Percentiles rank a stretch among this genome's conserved stretches.
phyloP scores from a whole-genome alignment of 2,888 invertebrate species.

The Slavum lentiscoides region DNA sequence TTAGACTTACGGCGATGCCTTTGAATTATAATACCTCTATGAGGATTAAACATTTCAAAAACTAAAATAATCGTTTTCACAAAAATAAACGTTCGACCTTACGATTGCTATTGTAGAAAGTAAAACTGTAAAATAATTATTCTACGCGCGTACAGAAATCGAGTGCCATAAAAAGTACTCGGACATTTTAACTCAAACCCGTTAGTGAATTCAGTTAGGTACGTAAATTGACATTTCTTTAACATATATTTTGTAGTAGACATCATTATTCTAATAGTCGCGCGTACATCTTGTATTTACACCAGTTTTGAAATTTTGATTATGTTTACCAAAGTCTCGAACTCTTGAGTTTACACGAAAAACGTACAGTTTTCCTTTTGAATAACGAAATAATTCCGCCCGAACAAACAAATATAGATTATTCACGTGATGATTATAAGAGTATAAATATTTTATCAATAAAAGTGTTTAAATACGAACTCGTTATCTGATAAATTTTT shows the following conservation, averaged over 20 bases:
- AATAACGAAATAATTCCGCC: too few relatives aligned
- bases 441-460: too few relatives aligned
- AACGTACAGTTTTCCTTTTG: background rate
- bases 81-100: too few relatives aligned
- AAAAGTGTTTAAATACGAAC: too few relatives aligned
- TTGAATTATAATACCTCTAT: constrained; percentile 7
- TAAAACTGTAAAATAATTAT: background rate
- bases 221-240: background rate
- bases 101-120: too few relatives aligned
- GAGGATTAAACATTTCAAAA: constrained; percentile 14
- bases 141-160: background rate
- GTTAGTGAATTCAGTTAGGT: background rate
- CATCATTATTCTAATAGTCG: background rate
- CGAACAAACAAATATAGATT: background rate
- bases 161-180: background rate
- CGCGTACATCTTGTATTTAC: background rate
- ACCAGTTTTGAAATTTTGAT: background rate
- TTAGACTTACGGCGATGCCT: background rate
- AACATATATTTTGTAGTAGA: background rate
- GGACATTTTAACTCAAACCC: background rate
- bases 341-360: background rate
- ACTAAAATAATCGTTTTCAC: background rate
- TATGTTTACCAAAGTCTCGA: background rate
- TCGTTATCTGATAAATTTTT: too few relatives aligned
- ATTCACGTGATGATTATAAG: background rate